Evolutionary conservation across 2,113 vertebrate species (phyloP).

Genomic region (Ovibos moschatus): DNA sequence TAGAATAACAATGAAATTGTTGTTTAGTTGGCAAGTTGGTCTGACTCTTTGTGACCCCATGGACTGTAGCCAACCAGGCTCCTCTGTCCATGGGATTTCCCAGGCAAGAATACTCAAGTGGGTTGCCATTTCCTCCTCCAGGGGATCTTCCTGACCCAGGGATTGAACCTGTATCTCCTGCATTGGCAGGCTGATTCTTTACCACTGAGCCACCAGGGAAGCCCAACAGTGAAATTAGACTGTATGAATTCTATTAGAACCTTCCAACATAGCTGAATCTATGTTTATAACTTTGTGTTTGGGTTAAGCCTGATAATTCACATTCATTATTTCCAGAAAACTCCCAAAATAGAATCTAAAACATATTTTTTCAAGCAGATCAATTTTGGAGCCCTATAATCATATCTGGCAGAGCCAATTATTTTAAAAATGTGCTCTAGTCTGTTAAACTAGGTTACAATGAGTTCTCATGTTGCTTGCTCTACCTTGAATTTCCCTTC

Average conservation of each 20-base stretch:
- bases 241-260: neutral
- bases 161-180: neutral
- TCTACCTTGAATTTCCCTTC: slow-evolving; percentile 30
- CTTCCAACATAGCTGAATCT: neutral
- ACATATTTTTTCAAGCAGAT: neutral
- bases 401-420: neutral
- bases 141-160: neutral
- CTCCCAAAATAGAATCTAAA: slow-evolving; percentile 21
- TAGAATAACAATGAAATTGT: neutral
- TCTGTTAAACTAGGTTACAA: slow-evolving; percentile 7
- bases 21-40: neutral
- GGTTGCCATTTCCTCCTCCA: neutral
- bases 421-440: slow-evolving; percentile 2
- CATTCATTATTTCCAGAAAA: neutral
- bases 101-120: neutral
- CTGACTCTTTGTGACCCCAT: neutral
- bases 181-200: neutral
- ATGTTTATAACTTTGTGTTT: neutral
- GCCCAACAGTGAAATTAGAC: neutral
- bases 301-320: neutral
- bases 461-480: neutral
- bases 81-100: neutral
- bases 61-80: neutral
- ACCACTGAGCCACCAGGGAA: neutral
- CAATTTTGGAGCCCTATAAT: neutral